These are phyloP conservation scores for Hesperophylax magnus DNA, from an alignment of 1,140 invertebrate species.

Conservation along the genomic window DNA sequence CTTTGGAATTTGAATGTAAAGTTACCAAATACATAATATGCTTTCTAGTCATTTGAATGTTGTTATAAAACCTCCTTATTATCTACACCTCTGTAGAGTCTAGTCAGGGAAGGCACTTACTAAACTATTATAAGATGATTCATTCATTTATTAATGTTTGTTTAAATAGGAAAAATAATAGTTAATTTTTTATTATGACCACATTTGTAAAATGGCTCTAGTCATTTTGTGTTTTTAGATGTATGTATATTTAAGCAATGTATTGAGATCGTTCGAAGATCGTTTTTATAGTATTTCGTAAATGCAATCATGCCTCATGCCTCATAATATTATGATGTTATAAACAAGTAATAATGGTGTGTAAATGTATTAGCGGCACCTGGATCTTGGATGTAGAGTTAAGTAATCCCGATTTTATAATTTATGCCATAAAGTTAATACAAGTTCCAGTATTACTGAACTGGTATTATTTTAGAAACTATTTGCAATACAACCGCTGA, in stretches of 20 bases:
- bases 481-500: no score
- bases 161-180: background rate
- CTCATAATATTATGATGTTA: no score
- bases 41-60: constrained; percentile 2
- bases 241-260: constrained; percentile 4
- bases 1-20: no score
- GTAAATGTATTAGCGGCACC: no score
- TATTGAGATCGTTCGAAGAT: background rate
- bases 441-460: no score
- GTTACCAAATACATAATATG: background rate
- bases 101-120: constrained; percentile 22
- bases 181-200: background rate
- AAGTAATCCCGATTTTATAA: no score
- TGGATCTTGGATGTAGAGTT: no score
- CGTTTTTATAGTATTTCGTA: background rate
- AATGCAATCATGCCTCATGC: constrained; percentile 13
- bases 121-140: background rate
- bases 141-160: background rate
- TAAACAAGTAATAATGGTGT: no score
- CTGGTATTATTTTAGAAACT: no score
- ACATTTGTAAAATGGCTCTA: background rate
- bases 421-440: no score
- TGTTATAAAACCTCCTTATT: background rate
- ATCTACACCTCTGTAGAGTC: constrained; percentile 4
- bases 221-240: constrained; percentile 18